Conservation (phyloP, 2,888 invertebrate genomes). For the Perizoma flavofasciatum region DNA sequence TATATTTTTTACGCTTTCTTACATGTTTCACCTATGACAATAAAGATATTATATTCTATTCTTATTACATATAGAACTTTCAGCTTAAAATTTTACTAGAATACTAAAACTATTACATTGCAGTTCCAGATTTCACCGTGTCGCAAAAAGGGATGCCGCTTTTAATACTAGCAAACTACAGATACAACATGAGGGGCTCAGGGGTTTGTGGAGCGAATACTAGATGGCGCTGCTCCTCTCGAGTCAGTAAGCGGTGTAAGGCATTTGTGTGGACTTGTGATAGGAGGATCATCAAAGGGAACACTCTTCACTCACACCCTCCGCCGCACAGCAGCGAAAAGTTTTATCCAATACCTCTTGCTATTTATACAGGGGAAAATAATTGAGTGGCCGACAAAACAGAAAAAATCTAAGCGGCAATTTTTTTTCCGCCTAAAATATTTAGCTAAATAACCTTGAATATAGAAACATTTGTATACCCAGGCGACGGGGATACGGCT, state of each 20-base stretch:
- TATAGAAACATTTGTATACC: too few species aligned
- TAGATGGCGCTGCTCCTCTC: conserved; percentile 20
- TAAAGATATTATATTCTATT: too few species aligned
- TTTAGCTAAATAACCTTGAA: too few species aligned
- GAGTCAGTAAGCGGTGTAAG: conserved; percentile 9
- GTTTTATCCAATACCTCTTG: not conserved
- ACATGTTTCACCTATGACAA: too few species aligned
- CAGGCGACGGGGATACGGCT: too few species aligned
- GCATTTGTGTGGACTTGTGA: conserved; percentile 13
- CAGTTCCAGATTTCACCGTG: conserved; percentile 4
- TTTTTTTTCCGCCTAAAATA: too few species aligned
- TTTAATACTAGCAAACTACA: not conserved
- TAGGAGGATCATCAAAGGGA: conserved; percentile 10
- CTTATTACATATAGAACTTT: too few species aligned
- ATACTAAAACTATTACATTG: not conserved
- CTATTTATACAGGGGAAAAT: too few species aligned
- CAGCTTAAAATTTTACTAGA: too few species aligned
- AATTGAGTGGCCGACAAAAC: too few species aligned
- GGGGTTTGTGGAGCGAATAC: not conserved
- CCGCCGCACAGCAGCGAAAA: conserved; percentile 1
- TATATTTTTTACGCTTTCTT: too few species aligned
- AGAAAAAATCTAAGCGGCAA: too few species aligned
- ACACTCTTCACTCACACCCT: conserved; percentile 11
- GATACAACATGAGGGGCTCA: conserved; percentile 5
- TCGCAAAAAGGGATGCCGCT: conserved; percentile 3